Base-by-base conservation (phyloP, 2,888 invertebrate species). In the Drosophila borborema region DNA sequence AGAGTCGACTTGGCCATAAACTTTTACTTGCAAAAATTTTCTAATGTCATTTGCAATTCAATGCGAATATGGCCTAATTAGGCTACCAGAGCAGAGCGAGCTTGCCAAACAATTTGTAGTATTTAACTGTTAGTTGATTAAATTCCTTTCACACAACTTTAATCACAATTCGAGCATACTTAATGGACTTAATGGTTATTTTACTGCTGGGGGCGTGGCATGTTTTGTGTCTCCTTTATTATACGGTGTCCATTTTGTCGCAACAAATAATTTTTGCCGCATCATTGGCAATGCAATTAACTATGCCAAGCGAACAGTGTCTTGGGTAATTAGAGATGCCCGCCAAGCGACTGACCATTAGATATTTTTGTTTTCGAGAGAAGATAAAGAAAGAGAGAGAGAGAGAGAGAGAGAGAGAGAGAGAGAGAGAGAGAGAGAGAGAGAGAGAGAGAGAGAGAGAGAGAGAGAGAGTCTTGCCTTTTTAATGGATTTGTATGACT, bases 231-330 rank as follows among this genome's bases (percentile, higher is more conserved):
- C 14, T 10, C 2, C 2, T 12, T 28, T 3, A 7, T 20, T 10
- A 1, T 28, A 18, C 38, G 54, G 51, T 28, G 49, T 51, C 45
- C 61, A 2, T 23, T 56, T 43, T 49, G 60, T 68, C 45, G 10
- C 64, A 12, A 87, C 72, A 82, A 84, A 74, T 20, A 2, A 73
- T 80, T 85, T 89, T 73, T 81, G 85, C 89, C 86, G 80, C 85
- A 89, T 85, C 85, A 85, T 84, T 86, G 89, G 64, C 84, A 73
- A 67, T 78, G 89, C 89, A 85, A 89, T 85, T 85, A 85, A 80
- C 89, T 85, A 63, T 40, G 38, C 28, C 28, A 28, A 28, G 28
- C 6, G 28, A 28, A 5, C 59, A 55, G 70, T 73, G 74, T 77
- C 76, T 59, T 56, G 69, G 74, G 74, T 86, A 83, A 83, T 83